A percentile compares a stretch with the other conserved stretches of the same genome.
Conservation (phyloP, 2,888 invertebrate species). For the Adela reaumurella region DNA sequence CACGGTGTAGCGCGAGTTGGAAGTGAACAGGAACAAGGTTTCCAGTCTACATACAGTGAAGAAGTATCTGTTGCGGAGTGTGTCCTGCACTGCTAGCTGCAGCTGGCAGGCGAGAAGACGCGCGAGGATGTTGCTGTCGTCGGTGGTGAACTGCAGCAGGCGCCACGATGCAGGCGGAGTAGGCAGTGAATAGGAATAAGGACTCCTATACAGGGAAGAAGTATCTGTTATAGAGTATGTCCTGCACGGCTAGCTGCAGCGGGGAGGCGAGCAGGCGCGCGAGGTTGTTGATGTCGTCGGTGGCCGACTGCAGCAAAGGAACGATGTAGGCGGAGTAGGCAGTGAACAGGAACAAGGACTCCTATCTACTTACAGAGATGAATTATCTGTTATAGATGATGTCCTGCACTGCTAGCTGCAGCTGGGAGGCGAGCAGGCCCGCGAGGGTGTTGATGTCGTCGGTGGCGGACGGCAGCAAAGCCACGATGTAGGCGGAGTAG, state of each 20-base stretch:
- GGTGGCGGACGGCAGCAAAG: no score
- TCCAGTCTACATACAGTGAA: conserved; percentile 54
- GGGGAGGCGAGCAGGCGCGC: conserved; percentile 62
- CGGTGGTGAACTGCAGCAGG: no score
- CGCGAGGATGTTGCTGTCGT: conserved; percentile 57
- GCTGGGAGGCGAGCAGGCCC: conserved; percentile 62
- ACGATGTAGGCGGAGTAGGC: no score
- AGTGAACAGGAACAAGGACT: no score
- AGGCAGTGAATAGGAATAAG: conserved; percentile 68
- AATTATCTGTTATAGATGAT: conserved; percentile 60
- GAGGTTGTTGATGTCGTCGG: conserved; percentile 60
- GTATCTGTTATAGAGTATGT: no score
- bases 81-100: conserved; percentile 63
- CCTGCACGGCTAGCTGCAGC: no score
- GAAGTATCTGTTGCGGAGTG: conserved; percentile 60
- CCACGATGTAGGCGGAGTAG: conserved; percentile 72
- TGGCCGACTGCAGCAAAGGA: conserved; percentile 63
- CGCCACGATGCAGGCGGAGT: conserved; percentile 71
- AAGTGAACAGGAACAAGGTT: conserved; percentile 62
- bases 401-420: conserved; percentile 64
- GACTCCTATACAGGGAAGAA: not conserved
- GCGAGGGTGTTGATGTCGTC: no score
- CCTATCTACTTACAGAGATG: conserved; percentile 46
- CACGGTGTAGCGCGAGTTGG: conserved; percentile 71
- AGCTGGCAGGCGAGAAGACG: conserved; percentile 64